These are phyloP conservation scores for Threskiornis aethiopicus DNA, from an alignment of 2,797 vertebrate species.

Conservation along the genomic window DNA sequence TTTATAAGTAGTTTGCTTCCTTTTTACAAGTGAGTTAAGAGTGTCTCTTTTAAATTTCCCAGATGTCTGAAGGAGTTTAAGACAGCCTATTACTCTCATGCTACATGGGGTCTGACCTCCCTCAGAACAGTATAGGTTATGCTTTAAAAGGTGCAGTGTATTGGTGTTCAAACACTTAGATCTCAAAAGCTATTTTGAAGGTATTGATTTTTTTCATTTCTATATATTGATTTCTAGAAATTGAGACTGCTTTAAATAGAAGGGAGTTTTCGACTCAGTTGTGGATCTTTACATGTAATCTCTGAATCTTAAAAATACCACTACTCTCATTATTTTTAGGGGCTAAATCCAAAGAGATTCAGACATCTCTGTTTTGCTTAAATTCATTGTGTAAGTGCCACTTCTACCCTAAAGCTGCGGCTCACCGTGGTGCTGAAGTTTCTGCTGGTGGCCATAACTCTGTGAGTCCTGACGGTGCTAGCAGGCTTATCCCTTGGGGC, in stretches of 20 bases:
- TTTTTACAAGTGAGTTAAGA: not conserved
- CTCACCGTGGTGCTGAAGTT: not conserved
- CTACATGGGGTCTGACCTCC: not conserved
- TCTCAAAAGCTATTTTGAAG: not conserved
- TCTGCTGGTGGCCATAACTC: not conserved
- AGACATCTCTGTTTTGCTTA: not conserved
- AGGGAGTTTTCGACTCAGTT: not conserved
- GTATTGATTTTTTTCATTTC: not conserved
- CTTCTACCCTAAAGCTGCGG: not conserved
- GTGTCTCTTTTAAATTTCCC: not conserved
- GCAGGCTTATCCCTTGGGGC: not conserved
- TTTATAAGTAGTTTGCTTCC: not conserved
- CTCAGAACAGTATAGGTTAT: not conserved
- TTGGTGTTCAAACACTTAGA: not conserved
- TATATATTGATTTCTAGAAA: not conserved
- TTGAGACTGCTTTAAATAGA: not conserved
- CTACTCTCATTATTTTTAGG: not conserved
- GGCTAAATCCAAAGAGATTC: not conserved
- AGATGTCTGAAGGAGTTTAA: not conserved
- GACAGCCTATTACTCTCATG: not conserved
- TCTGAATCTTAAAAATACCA: not conserved
- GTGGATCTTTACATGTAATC: not conserved
- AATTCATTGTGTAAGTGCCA: not conserved
- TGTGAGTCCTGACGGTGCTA: not conserved
- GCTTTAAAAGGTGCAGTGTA: not conserved